These are phyloP conservation scores for Entomobrya proxima DNA, from an alignment of 2,888 invertebrate species.

Conservation along the genomic window DNA sequence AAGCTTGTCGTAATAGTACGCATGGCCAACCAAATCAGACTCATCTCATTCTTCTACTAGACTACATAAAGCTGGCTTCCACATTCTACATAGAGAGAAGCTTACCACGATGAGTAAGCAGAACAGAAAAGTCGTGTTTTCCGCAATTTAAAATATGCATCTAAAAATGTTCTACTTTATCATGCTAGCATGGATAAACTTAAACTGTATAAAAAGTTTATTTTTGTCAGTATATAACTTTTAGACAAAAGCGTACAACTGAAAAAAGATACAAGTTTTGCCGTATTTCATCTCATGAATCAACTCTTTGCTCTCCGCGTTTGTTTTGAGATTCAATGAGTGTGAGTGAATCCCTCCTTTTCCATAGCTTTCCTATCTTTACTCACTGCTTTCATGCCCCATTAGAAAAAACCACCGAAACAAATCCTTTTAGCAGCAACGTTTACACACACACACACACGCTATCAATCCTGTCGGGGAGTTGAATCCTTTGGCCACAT, in stretches of 20 bases:
- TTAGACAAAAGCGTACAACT: background rate
- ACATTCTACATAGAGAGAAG: too few species aligned
- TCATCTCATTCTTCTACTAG: background rate
- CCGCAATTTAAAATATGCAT: background rate
- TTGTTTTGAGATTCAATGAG: slow-evolving; percentile 14
- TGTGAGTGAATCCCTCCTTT: slow-evolving; percentile 45
- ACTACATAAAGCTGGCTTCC: too few species aligned
- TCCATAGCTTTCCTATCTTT: slow-evolving; percentile 42
- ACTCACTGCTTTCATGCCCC: slow-evolving; percentile 65
- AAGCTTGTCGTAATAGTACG: slow-evolving; percentile 40
- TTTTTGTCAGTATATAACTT: background rate
- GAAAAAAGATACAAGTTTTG: background rate
- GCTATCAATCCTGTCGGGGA: slow-evolving; percentile 32
- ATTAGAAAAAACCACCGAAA: slow-evolving; percentile 74
- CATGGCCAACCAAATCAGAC: slow-evolving; percentile 27
- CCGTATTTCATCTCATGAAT: background rate
- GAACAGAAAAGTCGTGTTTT: background rate
- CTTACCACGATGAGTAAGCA: background rate
- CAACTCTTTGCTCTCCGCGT: slow-evolving; percentile 25
- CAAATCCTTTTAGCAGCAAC: slow-evolving; percentile 72
- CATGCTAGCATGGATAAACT: slow-evolving; percentile 8
- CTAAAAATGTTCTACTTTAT: background rate
- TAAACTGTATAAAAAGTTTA: slow-evolving; percentile 14
- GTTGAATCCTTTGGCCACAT: slow-evolving; percentile 48
- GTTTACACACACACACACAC: background rate